These are phyloP conservation scores for Uropsilus gracilis DNA, from an alignment of 2,113 vertebrate species.

Conservation along the genomic window DNA sequence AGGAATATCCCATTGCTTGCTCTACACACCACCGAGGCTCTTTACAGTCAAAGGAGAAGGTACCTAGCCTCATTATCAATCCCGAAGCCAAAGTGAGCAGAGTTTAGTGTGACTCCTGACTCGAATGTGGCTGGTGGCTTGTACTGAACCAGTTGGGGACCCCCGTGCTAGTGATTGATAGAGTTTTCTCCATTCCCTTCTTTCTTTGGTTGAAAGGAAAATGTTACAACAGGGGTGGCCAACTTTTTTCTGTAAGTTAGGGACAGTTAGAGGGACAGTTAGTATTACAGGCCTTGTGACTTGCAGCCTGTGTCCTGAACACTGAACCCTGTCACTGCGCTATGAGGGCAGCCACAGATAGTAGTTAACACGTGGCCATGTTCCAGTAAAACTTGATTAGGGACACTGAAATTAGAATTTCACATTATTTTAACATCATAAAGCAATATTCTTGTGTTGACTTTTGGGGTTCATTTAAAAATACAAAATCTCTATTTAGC, in stretches of 20 bases:
- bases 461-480: conserved; percentile 4
- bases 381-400: neutral
- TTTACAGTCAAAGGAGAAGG: neutral
- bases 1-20: neutral
- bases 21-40: neutral
- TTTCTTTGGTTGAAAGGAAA: neutral
- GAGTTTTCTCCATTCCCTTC: neutral
- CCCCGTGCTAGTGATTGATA: neutral
- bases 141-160: neutral
- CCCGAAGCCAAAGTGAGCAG: neutral
- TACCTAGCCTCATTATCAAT: neutral
- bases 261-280: conserved; percentile 16
- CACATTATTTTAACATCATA: conserved; percentile 30
- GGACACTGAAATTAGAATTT: conserved; percentile 24
- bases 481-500: neutral
- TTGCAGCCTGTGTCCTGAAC: neutral
- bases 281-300: neutral
- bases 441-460: neutral
- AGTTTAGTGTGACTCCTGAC: neutral
- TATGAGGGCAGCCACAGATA: neutral
- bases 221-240: neutral
- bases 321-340: neutral
- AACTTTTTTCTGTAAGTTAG: neutral
- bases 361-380: neutral
- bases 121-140: neutral